Percentiles rank a stretch among this genome's conserved stretches.
Evolutionary conservation across 2,113 vertebrate species (phyloP).

Genomic region (Neodontobutis hainanensis): DNA sequence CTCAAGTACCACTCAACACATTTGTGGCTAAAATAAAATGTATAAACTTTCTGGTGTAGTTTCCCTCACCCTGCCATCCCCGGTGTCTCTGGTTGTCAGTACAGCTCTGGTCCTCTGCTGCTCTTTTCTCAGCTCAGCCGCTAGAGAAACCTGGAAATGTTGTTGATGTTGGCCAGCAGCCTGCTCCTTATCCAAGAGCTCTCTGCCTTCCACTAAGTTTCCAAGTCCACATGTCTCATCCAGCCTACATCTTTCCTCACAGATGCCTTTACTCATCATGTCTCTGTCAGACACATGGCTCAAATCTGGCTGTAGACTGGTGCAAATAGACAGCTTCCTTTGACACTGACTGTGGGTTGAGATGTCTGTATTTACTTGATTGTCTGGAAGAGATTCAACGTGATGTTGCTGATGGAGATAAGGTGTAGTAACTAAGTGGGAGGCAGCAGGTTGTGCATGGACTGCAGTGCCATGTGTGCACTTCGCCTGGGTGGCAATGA

Average conservation of each 20-base stretch:
- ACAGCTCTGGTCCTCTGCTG: conserved; percentile 40
- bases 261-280: conserved; percentile 39
- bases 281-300: conserved; percentile 54
- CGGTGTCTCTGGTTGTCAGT: conserved; percentile 35
- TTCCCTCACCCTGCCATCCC: conserved; percentile 58
- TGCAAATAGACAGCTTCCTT: conserved; percentile 34
- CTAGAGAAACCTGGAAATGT: conserved; percentile 58
- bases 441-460: conserved; percentile 71
- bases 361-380: conserved; percentile 47
- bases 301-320: conserved; percentile 67
- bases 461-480: conserved; percentile 43
- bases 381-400: conserved; percentile 78
- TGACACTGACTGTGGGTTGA: conserved; percentile 28
- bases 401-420: conserved; percentile 57
- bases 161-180: conserved; percentile 53
- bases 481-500: conserved; percentile 40
- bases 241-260: conserved; percentile 37
- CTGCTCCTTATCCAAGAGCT: conserved; percentile 64
- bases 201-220: conserved; percentile 80
- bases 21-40: background rate
- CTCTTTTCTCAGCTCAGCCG: conserved; percentile 37
- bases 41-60: background rate
- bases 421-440: conserved; percentile 79
- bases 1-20: background rate
- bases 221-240: conserved; percentile 55